Evolutionary conservation across 2,113 vertebrate species (phyloP), one percentile per base, ranked within the genome.

Genomic region (Myxocyprinus asiaticus): DNA sequence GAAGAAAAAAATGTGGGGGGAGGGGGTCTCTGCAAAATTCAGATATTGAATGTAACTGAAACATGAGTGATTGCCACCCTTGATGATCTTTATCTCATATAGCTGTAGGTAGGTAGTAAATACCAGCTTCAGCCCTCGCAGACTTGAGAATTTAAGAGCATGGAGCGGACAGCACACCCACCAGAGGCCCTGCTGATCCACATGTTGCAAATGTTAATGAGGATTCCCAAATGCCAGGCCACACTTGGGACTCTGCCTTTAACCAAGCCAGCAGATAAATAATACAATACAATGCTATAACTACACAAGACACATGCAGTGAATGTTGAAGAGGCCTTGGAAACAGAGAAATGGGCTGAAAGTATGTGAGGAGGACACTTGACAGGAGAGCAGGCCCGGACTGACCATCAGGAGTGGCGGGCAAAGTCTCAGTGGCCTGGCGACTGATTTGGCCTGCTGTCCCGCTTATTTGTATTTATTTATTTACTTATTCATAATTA

Each of bases 171-270:
- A 48, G 77, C 22, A 84, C 81, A 82, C 83, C 84, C 81, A 80
- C 71, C 67, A 86, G 86, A 63, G 78, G 83, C 84, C 88, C 85
- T 84, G 82, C 86, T 85, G 88, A 90, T 88, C 86, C 86, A 81
- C 85, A 83, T 88, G 87, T 85, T 86, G 85, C 87, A 91, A 88
- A 90, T 89, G 88, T 88, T 90, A 92, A 90, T 89, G 88, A 88
- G 84, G 84, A 77, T 67, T 85, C 84, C 85, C 88, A 88, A 90
- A 92, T 90, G 88, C 87, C 88, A 90, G 84, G 67, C 61, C 84
- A 83, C 86, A 84, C 61, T 74, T 74, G 82, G 85, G 81, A 85
- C 64, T 75, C 80, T 68, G 53, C 79, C 81, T 82, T 88, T 91
- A 83, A 89, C 89, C 80, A 88, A 67, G 67, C 77, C 80, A 76